These are phyloP conservation scores for Lasioglossum villosulum DNA, from an alignment of 2,888 invertebrate genomes.

Conservation along the genomic window DNA sequence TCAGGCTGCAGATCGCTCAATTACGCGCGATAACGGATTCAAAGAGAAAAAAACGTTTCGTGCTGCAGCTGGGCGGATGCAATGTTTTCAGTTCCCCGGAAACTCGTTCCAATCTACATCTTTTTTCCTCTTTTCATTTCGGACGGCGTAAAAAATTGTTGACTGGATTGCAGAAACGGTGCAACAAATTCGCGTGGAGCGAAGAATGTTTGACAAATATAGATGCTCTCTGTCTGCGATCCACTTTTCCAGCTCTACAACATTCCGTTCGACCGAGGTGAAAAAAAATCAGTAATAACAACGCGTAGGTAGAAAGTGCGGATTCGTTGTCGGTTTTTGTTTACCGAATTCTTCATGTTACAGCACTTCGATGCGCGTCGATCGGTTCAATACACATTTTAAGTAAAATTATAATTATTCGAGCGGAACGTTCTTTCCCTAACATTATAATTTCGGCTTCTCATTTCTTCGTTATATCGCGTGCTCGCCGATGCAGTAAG, in stretches of 20 bases:
- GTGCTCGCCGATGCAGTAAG: neutral
- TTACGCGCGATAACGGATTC: conserved; percentile 4
- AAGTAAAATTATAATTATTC: neutral
- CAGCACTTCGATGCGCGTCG: neutral
- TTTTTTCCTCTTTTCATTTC: neutral
- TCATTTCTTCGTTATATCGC: neutral
- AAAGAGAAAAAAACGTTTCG: neutral
- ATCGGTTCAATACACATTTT: neutral
- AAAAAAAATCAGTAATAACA: neutral
- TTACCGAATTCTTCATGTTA: neutral
- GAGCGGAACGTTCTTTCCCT: neutral
- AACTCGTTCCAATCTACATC: neutral
- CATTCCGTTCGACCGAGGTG: neutral
- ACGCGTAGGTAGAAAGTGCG: neutral
- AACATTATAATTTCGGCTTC: neutral
- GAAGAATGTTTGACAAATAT: neutral
- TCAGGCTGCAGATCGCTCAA: conserved; percentile 5
- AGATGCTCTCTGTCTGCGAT: neutral
- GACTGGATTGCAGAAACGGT: neutral
- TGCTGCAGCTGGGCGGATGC: neutral
- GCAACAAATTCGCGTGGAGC: neutral
- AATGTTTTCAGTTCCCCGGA: neutral
- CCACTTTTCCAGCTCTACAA: neutral
- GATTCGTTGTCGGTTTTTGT: neutral
- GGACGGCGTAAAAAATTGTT: neutral